Percentiles rank a stretch among this genome's conserved stretches.
Evolutionary conservation across 2,797 vertebrate species (phyloP).

Genomic region (Gymnoscopelus microlampas): DNA sequence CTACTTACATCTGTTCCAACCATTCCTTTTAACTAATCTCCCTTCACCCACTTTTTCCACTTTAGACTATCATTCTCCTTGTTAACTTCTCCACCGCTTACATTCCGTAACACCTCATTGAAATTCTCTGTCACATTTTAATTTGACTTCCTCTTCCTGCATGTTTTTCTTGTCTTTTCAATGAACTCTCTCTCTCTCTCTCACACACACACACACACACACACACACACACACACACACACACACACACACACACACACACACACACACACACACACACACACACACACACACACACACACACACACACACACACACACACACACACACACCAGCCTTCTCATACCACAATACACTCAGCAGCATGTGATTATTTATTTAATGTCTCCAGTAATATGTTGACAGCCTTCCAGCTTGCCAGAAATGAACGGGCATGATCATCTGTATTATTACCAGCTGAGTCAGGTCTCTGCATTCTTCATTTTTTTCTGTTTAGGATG

Average conservation of each 20-base stretch:
- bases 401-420: constrained; percentile 61
- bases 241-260: neutral
- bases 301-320: constrained; percentile 6
- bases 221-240: too few relatives aligned
- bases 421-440: constrained; percentile 29
- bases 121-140: constrained; percentile 19
- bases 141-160: constrained; percentile 30
- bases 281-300: neutral
- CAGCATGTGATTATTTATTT: constrained; percentile 64
- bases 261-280: neutral
- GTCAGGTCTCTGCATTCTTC: constrained; percentile 30
- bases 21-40: too few relatives aligned
- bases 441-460: constrained; percentile 46
- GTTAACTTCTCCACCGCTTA: too few relatives aligned
- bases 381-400: constrained; percentile 68
- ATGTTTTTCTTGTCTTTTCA: constrained; percentile 19
- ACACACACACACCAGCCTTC: constrained; percentile 19
- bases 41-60: too few relatives aligned
- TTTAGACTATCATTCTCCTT: too few relatives aligned
- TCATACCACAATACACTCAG: constrained; percentile 29
- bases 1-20: too few relatives aligned
- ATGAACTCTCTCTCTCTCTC: neutral
- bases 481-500: constrained; percentile 31
- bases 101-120: constrained; percentile 1
- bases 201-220: too few relatives aligned